These are phyloP conservation scores for Rynchops niger DNA, from an alignment of 2,113 vertebrate species.

Conservation along the genomic window DNA sequence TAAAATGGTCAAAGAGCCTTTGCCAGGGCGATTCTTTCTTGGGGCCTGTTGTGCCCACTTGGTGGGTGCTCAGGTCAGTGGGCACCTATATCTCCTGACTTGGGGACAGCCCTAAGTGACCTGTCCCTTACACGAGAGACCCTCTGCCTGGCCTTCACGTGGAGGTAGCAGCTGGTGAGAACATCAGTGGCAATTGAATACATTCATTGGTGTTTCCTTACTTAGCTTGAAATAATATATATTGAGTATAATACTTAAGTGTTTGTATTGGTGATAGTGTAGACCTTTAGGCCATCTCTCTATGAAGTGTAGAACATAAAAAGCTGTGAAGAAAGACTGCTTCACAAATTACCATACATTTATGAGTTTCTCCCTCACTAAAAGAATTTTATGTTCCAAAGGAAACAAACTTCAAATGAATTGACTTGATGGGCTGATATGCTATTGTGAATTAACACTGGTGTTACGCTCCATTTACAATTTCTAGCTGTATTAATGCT, in stretches of 20 bases:
- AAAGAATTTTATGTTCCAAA: background rate
- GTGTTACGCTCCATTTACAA: background rate
- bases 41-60: background rate
- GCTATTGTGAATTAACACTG: background rate
- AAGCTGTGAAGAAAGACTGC: background rate
- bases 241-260: background rate
- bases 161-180: background rate
- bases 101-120: background rate
- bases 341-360: background rate
- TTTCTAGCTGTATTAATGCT: background rate
- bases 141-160: background rate
- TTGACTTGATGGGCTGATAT: background rate
- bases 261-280: background rate
- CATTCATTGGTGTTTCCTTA: background rate
- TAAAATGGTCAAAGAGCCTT: background rate
- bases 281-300: background rate
- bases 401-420: background rate
- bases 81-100: rapidly evolving
- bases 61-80: background rate
- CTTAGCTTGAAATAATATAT: background rate
- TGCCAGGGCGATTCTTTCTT: background rate
- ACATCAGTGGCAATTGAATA: background rate
- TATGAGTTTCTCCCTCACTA: background rate
- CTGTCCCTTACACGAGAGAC: background rate
- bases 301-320: background rate